phyloP scores from a whole-genome alignment of 2,797 vertebrate genomes.

The Poecilia velifera region DNA sequence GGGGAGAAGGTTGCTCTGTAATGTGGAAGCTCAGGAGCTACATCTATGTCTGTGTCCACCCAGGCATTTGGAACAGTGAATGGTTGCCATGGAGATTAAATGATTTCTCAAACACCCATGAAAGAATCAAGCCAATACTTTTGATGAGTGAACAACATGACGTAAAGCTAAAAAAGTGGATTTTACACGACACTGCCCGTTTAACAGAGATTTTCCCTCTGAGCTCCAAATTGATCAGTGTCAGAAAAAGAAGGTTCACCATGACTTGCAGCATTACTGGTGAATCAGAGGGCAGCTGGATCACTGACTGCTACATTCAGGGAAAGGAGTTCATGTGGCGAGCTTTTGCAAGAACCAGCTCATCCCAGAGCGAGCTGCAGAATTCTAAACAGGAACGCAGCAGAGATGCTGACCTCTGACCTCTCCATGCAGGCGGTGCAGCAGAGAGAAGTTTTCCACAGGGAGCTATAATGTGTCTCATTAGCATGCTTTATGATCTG shows the following conservation, averaged over 20 bases:
- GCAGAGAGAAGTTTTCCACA: constrained; percentile 24
- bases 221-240: neutral
- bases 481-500: constrained; percentile 45
- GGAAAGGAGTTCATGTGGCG: constrained; percentile 3
- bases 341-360: constrained; percentile 12
- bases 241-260: neutral
- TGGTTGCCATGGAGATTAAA: too few species aligned
- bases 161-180: neutral
- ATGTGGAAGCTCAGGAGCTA: too few species aligned
- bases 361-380: neutral
- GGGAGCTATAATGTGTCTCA: constrained; percentile 49
- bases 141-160: too few species aligned
- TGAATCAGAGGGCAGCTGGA: neutral
- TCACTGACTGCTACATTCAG: constrained; percentile 6
- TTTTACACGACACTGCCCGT: neutral
- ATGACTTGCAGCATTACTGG: neutral
- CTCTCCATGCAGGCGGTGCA: constrained; percentile 27
- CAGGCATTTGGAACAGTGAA: too few species aligned
- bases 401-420: constrained; percentile 47
- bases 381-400: constrained; percentile 21
- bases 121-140: too few species aligned
- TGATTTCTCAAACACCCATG: too few species aligned
- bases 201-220: neutral
- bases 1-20: too few species aligned
- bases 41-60: too few species aligned